A percentile compares a stretch with the other conserved stretches of the same genome.
phyloP scores from a whole-genome alignment of 2,113 vertebrate genomes.

The Hydrochoerus hydrochaeris region DNA sequence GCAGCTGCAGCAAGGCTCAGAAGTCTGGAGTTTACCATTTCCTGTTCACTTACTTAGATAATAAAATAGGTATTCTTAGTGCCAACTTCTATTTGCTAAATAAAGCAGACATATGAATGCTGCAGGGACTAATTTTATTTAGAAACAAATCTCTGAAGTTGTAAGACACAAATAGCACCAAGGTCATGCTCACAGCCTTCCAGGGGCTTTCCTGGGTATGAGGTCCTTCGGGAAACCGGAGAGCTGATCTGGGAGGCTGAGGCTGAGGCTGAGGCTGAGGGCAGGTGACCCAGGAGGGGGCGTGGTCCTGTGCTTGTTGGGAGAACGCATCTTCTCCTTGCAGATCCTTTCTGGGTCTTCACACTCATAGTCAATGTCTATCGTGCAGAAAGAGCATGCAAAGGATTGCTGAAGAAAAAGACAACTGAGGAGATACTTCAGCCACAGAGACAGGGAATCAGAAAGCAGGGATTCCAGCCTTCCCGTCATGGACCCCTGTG shows the following conservation, averaged over 20 bases:
- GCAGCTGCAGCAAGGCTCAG: fast-evolving
- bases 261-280: not conserved
- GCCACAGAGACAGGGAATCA: not conserved
- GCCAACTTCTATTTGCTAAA: not conserved
- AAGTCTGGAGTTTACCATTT: not conserved
- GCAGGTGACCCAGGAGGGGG: not conserved
- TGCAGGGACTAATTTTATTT: not conserved
- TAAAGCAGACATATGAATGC: not conserved
- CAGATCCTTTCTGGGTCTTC: not conserved
- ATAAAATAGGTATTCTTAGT: not conserved
- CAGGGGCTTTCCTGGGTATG: too few relatives aligned
- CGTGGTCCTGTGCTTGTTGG: not conserved
- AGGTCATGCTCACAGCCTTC: not conserved
- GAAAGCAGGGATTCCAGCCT: not conserved
- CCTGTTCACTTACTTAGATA: not conserved
- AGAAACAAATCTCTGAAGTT: not conserved
- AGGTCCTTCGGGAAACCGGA: not conserved
- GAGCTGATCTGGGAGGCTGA: not conserved
- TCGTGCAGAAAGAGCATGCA: fast-evolving
- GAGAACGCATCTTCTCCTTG: fast-evolving
- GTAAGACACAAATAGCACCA: not conserved
- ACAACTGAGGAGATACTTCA: not conserved
- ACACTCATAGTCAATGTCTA: not conserved
- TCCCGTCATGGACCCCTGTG: not conserved
- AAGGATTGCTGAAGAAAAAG: not conserved